Base-by-base conservation (phyloP, 30 jellyfish, hydroid and myxozoan species). In the Sanderia malayensis region DNA sequence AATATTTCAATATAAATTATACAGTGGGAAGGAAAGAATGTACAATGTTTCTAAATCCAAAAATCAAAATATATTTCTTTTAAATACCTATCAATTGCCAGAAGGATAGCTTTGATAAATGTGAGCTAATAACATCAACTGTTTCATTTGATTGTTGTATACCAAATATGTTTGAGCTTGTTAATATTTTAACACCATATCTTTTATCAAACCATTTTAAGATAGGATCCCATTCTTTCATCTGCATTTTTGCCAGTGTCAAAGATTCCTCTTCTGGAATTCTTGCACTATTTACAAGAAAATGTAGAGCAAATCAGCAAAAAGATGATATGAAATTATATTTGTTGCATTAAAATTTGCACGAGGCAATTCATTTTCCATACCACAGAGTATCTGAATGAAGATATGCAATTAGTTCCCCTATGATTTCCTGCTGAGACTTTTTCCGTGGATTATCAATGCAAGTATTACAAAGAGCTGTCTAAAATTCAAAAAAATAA, bases 51-150 rank as follows among this genome's bases (percentile, higher is more conserved):
- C n/a, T n/a, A n/a, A n/a, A n/a, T n/a, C n/a, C n/a, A n/a, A n/a
- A n/a, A n/a, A n/a, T n/a, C n/a, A n/a, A n/a, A n/a, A n/a, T n/a
- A n/a, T n/a, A n/a, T n/a, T n/a, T n/a, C n/a, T n/a, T n/a, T n/a
- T n/a, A n/a, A n/a, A n/a, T 81, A 88, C 97, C 97, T 70, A 61
- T 55, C 22, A 88, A 70, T 57, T 88, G 97, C 97, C 97, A 88
- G 8, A 23, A 26, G 44, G 66, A 80, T 22, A 88, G 30, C 15
- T 70, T 34, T 49, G 83, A 27, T 46, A 88, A 64, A 32, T 63
- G 30, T 2, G 73, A 27, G 44, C 31, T 45, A 44, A 88, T 28
- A 41, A 28, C 61, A 11, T 60, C 66, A 15, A 88, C 32, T 33
- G 97, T 72, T 27, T 49, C 74, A 0, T 46, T 53, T 15, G 95